A percentile compares a stretch with the other conserved stretches of the same genome.
Conservation (phyloP, 2,888 invertebrate species). For the Acleris emargana region DNA sequence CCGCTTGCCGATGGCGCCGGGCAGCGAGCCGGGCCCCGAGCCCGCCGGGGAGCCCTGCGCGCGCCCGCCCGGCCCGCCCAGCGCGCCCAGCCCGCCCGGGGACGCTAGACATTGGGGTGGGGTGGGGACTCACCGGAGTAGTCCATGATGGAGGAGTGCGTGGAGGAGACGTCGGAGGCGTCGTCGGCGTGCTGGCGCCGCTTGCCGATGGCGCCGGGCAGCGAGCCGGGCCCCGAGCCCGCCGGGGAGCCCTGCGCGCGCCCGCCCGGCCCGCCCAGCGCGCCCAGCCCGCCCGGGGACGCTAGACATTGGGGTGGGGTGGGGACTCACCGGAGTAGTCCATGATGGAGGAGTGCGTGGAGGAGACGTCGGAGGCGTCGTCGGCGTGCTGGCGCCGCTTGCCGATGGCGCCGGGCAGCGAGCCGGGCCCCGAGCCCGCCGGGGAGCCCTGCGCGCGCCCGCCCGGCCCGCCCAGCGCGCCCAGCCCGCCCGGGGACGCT, state of each 20-base stretch:
- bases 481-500: constrained; percentile 93
- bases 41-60: constrained; percentile 90
- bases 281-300: constrained; percentile 92
- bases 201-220: constrained; percentile 93
- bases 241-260: constrained; percentile 90
- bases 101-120: too few relatives aligned
- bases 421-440: constrained; percentile 88
- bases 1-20: constrained; percentile 93
- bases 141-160: constrained; percentile 93
- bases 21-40: constrained; percentile 91
- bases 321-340: constrained; percentile 89
- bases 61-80: too few relatives aligned
- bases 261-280: too few relatives aligned
- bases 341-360: constrained; percentile 93
- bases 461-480: too few relatives aligned
- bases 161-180: constrained; percentile 93
- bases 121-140: constrained; percentile 87
- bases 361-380: constrained; percentile 94
- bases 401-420: constrained; percentile 93
- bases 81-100: constrained; percentile 90
- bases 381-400: constrained; percentile 89
- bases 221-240: constrained; percentile 89
- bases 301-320: too few relatives aligned
- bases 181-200: constrained; percentile 89
- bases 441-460: constrained; percentile 92